A percentile compares a stretch with the other conserved stretches of the same genome.
phyloP scores from a whole-genome alignment of 2,888 invertebrate species.

The Chymomyza procnemis region DNA sequence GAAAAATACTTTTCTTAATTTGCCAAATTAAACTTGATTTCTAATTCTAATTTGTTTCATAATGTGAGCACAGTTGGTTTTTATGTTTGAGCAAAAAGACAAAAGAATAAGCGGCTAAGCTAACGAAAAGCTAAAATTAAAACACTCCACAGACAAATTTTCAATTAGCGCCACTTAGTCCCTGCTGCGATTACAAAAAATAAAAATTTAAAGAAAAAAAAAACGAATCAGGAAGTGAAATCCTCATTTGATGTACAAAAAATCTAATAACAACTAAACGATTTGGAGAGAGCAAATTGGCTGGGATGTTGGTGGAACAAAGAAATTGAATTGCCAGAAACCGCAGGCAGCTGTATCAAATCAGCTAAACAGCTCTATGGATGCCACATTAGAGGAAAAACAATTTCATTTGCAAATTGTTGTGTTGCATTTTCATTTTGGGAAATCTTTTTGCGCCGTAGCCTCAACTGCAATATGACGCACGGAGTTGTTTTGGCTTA shows the following conservation, averaged over 20 bases:
- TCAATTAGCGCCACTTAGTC: slow-evolving; percentile 73
- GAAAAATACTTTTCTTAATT: not conserved
- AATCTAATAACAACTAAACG: slow-evolving; percentile 68
- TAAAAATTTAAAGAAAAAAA: too few species aligned
- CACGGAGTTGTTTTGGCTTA: slow-evolving; percentile 16
- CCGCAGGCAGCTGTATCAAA: slow-evolving; percentile 28
- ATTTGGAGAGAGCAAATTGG: slow-evolving; percentile 60
- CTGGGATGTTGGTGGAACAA: not conserved
- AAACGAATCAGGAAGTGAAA: slow-evolving; percentile 7
- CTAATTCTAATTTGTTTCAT: not conserved
- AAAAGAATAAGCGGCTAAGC: slow-evolving; percentile 26
- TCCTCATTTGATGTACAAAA: slow-evolving; percentile 5
- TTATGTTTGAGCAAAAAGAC: slow-evolving; percentile 48
- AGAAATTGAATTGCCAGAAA: slow-evolving; percentile 42
- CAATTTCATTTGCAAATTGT: slow-evolving; percentile 66
- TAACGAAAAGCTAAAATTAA: slow-evolving; percentile 49
- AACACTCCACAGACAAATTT: slow-evolving; percentile 63
- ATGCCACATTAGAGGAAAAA: slow-evolving; percentile 38
- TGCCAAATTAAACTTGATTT: not conserved
- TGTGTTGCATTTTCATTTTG: slow-evolving; percentile 39
- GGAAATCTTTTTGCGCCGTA: slow-evolving; percentile 34
- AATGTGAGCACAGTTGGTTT: slow-evolving; percentile 51
- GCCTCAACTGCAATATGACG: slow-evolving; percentile 30
- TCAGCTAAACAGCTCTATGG: not conserved
- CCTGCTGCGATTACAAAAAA: slow-evolving; percentile 52